Percentiles rank a stretch among this genome's conserved stretches.
phyloP scores from a whole-genome alignment of 2,888 invertebrate species.

The Sepiola atlantica region DNA sequence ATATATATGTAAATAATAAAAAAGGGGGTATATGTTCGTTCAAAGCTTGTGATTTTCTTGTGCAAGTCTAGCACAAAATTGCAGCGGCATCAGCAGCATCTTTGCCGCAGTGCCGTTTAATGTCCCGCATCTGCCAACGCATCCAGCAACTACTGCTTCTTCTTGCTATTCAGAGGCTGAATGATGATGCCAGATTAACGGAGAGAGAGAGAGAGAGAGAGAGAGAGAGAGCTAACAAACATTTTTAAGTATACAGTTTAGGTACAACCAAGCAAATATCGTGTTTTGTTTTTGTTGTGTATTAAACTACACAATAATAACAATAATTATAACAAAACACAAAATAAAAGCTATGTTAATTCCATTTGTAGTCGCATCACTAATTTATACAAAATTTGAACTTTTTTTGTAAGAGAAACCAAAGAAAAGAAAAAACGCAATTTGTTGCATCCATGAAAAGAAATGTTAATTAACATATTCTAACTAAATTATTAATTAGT shows the following conservation, averaged over 20 bases:
- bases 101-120: neutral
- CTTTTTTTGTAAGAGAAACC: neutral
- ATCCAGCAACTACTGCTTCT: neutral
- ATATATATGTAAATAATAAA: too few relatives aligned
- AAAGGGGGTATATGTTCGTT: too few relatives aligned
- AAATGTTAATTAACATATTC: neutral
- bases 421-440: neutral
- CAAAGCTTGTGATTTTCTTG: too few relatives aligned
- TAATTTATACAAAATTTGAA: neutral
- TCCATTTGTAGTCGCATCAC: neutral
- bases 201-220: too few relatives aligned
- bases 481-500: neutral
- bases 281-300: too few relatives aligned
- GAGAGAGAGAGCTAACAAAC: too few relatives aligned
- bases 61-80: neutral
- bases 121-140: neutral
- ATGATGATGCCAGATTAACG: neutral
- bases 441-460: neutral
- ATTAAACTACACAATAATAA: too few relatives aligned
- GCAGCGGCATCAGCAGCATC: neutral
- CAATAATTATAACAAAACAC: neutral
- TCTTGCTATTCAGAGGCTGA: neutral
- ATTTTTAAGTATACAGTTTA: too few relatives aligned
- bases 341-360: neutral
- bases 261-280: too few relatives aligned